Conservation (phyloP, 2,797 vertebrate genomes). For the Enteromius radiatus region DNA sequence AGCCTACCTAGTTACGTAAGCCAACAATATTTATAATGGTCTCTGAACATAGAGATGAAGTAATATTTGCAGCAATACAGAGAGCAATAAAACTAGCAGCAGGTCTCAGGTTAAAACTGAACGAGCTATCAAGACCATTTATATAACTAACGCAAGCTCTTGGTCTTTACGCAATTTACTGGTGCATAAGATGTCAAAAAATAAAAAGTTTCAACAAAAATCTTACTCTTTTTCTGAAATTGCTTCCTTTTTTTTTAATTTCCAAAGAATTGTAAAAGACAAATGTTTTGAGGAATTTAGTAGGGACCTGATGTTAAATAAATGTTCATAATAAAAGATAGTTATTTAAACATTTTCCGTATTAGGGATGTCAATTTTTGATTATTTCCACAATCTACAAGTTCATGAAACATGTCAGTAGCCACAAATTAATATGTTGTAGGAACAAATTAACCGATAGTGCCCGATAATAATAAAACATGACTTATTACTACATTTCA, state of each 20-base stretch:
- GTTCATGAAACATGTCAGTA: too few relatives aligned
- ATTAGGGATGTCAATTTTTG: too few relatives aligned
- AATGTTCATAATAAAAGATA: not conserved
- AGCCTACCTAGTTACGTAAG: slow-evolving; percentile 10
- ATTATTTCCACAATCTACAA: too few relatives aligned
- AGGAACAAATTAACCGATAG: too few relatives aligned
- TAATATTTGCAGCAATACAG: not conserved
- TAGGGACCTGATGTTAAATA: not conserved
- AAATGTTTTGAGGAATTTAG: not conserved
- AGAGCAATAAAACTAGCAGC: not conserved
- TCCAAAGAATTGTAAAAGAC: not conserved
- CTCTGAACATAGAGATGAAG: not conserved
- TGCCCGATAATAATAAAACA: too few relatives aligned
- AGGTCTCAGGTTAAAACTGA: not conserved
- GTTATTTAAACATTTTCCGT: too few relatives aligned
- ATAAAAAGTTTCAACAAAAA: not conserved
- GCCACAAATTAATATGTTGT: too few relatives aligned
- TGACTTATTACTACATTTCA: too few relatives aligned
- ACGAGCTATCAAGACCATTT: not conserved
- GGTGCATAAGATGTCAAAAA: not conserved
- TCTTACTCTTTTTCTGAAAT: too few relatives aligned
- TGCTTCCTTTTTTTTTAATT: too few relatives aligned
- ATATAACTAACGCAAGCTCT: not conserved
- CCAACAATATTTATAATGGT: not conserved
- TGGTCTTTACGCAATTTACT: not conserved